Evolutionary conservation across 2,113 vertebrate genomes (phyloP).

Genomic region (Gobiocypris rarus): DNA sequence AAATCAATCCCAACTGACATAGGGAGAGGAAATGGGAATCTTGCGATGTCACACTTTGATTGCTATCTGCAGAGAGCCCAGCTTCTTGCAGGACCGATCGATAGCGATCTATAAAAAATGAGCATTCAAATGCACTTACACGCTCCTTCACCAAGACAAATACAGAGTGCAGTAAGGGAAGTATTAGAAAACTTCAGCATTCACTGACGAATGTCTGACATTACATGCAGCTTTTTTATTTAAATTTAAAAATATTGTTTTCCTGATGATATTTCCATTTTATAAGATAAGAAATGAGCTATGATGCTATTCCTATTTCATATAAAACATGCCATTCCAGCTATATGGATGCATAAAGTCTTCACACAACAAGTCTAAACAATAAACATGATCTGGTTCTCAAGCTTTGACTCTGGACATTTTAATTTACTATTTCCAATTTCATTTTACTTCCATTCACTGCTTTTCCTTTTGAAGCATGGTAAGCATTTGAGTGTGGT

Average conservation of each 20-base stretch:
- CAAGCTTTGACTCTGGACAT: background rate
- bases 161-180: slow-evolving; percentile 38
- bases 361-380: background rate
- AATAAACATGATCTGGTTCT: background rate
- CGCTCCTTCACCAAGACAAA: slow-evolving; percentile 49
- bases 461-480: too few species aligned
- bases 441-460: too few species aligned
- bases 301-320: background rate
- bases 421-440: too few species aligned
- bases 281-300: background rate
- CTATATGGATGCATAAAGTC: background rate
- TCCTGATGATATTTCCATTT: background rate
- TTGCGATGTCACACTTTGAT: slow-evolving; percentile 61
- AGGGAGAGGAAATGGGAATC: slow-evolving; percentile 65
- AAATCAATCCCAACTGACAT: slow-evolving; percentile 72
- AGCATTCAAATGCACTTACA: slow-evolving; percentile 62
- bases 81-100: slow-evolving; percentile 59
- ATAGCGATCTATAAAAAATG: slow-evolving; percentile 64
- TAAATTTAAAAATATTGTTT: slow-evolving; percentile 3
- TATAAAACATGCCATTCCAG: background rate
- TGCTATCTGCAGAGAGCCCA: slow-evolving; percentile 64
- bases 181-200: slow-evolving; percentile 34
- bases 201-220: slow-evolving; percentile 17
- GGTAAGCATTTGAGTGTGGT: too few species aligned
- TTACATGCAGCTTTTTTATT: background rate